A percentile compares a stretch with the other conserved stretches of the same genome.
phyloP scores from a whole-genome alignment of 1,140 invertebrate species.

The Aphelinus atriplicis region DNA sequence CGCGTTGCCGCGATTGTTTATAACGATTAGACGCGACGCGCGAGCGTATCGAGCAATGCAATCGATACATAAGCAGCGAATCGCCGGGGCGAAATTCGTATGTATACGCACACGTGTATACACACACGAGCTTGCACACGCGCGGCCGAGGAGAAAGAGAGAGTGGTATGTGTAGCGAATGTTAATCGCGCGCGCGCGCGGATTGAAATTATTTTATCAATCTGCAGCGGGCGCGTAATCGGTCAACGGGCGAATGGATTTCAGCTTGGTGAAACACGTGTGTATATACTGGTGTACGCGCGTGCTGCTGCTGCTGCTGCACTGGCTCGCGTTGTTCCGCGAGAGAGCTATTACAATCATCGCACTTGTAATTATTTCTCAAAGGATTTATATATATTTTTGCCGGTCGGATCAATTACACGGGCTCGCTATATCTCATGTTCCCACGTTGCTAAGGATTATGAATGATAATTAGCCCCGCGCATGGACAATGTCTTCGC shows the following conservation, averaged over 20 bases:
- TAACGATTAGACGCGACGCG: too few species aligned
- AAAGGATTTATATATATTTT: background rate
- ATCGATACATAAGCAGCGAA: too few species aligned
- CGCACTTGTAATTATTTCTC: conserved; percentile 18
- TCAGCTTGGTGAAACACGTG: background rate
- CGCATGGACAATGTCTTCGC: conserved; percentile 17
- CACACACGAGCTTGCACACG: too few species aligned
- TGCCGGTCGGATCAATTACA: background rate
- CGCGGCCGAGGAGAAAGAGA: too few species aligned
- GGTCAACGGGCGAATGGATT: conserved; percentile 5
- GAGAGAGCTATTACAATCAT: conserved; percentile 9
- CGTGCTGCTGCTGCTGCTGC: too few species aligned
- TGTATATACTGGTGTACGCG: too few species aligned
- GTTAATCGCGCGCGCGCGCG: background rate
- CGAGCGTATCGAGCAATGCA: too few species aligned
- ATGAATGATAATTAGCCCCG: conserved; percentile 1
- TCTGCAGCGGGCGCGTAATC: background rate
- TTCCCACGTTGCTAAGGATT: conserved; percentile 2
- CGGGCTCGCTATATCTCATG: background rate
- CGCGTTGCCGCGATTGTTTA: too few species aligned
- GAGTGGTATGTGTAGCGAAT: background rate
- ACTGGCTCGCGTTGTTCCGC: background rate
- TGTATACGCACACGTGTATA: too few species aligned
- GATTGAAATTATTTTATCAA: conserved; percentile 22
- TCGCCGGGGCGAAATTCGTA: too few species aligned